These are phyloP conservation scores for Eupithecia insigniata DNA, from an alignment of 2,888 invertebrate genomes.

Conservation along the genomic window DNA sequence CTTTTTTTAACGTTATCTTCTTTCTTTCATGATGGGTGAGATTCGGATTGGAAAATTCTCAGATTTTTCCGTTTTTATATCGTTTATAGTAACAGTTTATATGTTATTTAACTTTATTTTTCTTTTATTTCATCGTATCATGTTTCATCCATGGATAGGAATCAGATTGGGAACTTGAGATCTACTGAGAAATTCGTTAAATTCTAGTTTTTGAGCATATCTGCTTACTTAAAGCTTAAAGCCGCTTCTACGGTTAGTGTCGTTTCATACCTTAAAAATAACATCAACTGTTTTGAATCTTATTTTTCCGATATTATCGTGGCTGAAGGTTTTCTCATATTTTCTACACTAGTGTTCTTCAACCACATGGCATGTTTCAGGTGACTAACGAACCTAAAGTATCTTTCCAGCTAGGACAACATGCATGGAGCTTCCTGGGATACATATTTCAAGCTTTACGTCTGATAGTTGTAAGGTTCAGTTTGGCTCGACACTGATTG, in stretches of 20 bases:
- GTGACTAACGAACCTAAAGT: neutral
- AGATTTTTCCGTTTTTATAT: neutral
- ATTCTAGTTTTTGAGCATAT: neutral
- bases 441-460: neutral
- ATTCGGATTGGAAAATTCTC: neutral
- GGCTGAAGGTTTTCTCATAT: neutral
- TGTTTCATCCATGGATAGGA: neutral
- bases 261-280: neutral
- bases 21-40: neutral
- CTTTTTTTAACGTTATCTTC: neutral
- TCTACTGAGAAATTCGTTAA: neutral
- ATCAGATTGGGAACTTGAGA: neutral
- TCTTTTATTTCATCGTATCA: neutral
- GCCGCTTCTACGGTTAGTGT: neutral
- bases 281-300: neutral
- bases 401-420: slow-evolving; percentile 11
- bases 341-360: neutral
- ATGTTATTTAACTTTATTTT: neutral
- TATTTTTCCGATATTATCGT: neutral
- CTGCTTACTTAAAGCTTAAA: neutral
- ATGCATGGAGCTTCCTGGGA: slow-evolving; percentile 28
- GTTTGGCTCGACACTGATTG: slow-evolving; percentile 40
- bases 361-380: slow-evolving; percentile 24
- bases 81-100: neutral
- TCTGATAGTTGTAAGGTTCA: slow-evolving; percentile 51